Base-by-base conservation (phyloP, 2,113 vertebrate species). In the Scolopax mira region DNA sequence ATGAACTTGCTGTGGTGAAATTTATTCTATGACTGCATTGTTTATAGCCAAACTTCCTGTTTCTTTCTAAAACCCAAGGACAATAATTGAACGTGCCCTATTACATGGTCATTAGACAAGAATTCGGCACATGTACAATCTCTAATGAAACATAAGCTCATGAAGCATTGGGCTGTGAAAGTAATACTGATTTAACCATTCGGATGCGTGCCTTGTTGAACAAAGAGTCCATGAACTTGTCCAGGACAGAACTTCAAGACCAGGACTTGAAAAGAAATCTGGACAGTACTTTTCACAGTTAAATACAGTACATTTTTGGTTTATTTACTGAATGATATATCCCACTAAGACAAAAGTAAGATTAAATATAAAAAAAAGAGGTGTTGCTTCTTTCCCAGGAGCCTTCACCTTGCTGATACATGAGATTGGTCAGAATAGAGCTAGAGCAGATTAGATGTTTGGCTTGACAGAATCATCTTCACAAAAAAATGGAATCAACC, bases 1-100 rank as follows among this genome's bases (percentile, higher is more conserved):
- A 97, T 95, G 92, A 97, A 94, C 93, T 85, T 97, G 79, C 54
- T 95, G 89, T 92, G 93, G 91, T 93, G 88, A 94, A 95, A 90
- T 91, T 94, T 95, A 93, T 92, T 96, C 91, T 86, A 65, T 96
- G 95, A 95, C 77, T 96, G 89, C 89, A 88, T 95, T 98, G 95
- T 96, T 97, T 96, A 97, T 97, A 96, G 85, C 71, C 71, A 96
- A 79, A 96, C 95, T 93, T 97, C 94, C 95, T 96, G 70, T 97
- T 97, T 97, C 87, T 97, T 97, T 93, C 92, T 96, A 70, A 90
- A 96, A 48, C 89, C 96, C 91, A 54, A 92, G 90, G 95, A 95
- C 95, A 95, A 95, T 96, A 79, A 97, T 85, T 96, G 79, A 96
- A 89, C 57, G 54, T 96, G 84, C 84, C 91, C 92, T 91, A 46